A percentile compares a stretch with the other conserved stretches of the same genome.
Evolutionary conservation across 2,888 invertebrate genomes (phyloP).

Genomic region (Hydriomena furcata): DNA sequence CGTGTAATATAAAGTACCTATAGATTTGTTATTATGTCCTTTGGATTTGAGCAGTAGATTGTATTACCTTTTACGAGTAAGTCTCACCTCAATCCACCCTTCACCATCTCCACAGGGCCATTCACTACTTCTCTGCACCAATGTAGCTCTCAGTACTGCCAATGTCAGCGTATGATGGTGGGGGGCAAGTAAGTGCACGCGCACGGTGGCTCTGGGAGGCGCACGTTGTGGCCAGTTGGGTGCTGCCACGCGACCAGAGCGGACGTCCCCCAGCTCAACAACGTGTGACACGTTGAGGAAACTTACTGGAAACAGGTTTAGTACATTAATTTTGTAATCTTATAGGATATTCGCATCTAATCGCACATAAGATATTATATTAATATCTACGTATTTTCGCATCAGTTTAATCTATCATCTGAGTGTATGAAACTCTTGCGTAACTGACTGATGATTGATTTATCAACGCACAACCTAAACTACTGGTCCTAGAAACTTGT

Average conservation of each 20-base stretch:
- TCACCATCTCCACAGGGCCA: constrained; percentile 71
- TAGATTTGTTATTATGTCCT: background rate
- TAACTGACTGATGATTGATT: too few relatives aligned
- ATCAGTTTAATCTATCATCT: too few relatives aligned
- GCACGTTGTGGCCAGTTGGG: constrained; percentile 67
- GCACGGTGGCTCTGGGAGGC: constrained; percentile 52
- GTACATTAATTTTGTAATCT: constrained; percentile 6
- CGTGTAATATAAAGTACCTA: too few relatives aligned
- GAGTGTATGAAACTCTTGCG: too few relatives aligned
- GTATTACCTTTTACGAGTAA: too few relatives aligned
- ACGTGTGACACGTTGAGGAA: constrained; percentile 64
- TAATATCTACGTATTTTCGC: too few relatives aligned
- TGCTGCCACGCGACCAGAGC: constrained; percentile 53
- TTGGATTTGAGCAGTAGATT: background rate
- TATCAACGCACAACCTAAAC: too few relatives aligned
- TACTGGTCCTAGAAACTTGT: too few relatives aligned
- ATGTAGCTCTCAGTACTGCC: constrained; percentile 51
- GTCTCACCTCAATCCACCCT: constrained; percentile 79
- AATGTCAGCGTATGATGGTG: constrained; percentile 63
- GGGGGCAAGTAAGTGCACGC: constrained; percentile 62
- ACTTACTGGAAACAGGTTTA: constrained; percentile 52
- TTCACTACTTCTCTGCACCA: constrained; percentile 37
- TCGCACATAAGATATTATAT: too few relatives aligned
- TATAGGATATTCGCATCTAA: too few relatives aligned
- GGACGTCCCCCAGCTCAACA: constrained; percentile 46